A percentile compares a stretch with the other conserved stretches of the same genome.
These are phyloP conservation scores for Arenaria interpres DNA, from an alignment of 2,113 vertebrate genomes.

Conservation along the genomic window DNA sequence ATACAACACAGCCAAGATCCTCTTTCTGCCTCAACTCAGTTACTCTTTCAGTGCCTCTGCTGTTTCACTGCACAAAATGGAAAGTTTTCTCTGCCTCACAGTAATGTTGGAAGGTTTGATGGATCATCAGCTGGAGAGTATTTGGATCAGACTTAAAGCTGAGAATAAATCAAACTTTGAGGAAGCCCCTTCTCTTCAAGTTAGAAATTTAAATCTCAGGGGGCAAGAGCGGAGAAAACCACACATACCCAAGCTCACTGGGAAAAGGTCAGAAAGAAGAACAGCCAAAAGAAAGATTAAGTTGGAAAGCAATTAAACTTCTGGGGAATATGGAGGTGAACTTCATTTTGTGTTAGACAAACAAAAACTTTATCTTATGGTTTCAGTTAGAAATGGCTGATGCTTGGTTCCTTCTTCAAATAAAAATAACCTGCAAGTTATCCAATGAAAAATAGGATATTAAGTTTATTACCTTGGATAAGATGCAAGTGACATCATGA, in stretches of 20 bases:
- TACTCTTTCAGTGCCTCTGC: not conserved
- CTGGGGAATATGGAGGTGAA: not conserved
- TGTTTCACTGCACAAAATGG: not conserved
- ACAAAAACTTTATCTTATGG: not conserved
- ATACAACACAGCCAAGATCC: not conserved
- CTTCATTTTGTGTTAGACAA: not conserved
- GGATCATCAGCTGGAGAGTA: not conserved
- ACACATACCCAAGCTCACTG: not conserved
- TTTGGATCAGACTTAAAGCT: not conserved
- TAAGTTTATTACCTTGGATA: constrained; percentile 25
- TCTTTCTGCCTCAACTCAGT: not conserved
- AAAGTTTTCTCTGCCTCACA: not conserved
- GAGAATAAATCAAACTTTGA: not conserved
- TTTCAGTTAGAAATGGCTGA: not conserved
- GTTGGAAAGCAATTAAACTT: not conserved
- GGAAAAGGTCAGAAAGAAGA: not conserved
- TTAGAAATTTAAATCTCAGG: not conserved
- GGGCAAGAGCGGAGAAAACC: not conserved
- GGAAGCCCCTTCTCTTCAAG: not conserved
- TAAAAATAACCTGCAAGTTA: not conserved
- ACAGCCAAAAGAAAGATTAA: not conserved
- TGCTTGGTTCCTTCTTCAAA: not conserved
- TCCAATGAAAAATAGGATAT: not conserved
- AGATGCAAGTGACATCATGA: constrained; percentile 29
- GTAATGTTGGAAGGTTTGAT: not conserved